Evolutionary conservation across 2,888 invertebrate species (phyloP).

Genomic region (Lasioglossum marginatum): DNA sequence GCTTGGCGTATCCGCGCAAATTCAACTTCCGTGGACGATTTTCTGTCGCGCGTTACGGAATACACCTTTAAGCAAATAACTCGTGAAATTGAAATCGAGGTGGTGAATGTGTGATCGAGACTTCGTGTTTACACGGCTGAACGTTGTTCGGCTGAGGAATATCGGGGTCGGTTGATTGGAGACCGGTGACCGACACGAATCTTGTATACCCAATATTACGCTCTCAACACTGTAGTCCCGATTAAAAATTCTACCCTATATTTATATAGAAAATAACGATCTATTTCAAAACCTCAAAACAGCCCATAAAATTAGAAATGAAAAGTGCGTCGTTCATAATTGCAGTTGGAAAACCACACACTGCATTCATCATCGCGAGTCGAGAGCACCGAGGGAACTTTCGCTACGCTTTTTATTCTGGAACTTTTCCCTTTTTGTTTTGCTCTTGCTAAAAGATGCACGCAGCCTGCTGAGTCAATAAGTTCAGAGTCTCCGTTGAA

Average conservation of each 20-base stretch:
- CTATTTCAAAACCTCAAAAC: too few species aligned
- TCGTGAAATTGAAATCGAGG: constrained; percentile 67
- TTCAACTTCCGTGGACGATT: constrained; percentile 43
- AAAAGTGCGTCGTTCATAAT: neutral
- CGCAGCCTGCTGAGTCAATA: neutral
- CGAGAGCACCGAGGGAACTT: neutral
- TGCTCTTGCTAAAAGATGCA: neutral
- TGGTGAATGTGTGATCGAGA: constrained; percentile 37
- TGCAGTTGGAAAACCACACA: neutral
- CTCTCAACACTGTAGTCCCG: neutral
- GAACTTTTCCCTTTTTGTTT: neutral
- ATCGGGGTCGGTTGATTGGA: constrained; percentile 15
- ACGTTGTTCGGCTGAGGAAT: constrained; percentile 10
- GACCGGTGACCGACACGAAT: neutral
- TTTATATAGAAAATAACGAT: neutral
- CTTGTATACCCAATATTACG: neutral
- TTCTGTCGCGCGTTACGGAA: constrained; percentile 3
- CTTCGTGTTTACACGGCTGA: constrained; percentile 45
- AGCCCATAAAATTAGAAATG: neutral
- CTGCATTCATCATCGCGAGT: neutral
- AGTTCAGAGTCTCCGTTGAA: neutral
- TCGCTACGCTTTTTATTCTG: neutral
- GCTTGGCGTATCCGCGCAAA: constrained; percentile 34
- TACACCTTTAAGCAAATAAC: constrained; percentile 58
- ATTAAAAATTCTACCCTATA: neutral